These are phyloP conservation scores for Zaprionus nigranus DNA, from an alignment of 1,140 invertebrate genomes.

Conservation along the genomic window DNA sequence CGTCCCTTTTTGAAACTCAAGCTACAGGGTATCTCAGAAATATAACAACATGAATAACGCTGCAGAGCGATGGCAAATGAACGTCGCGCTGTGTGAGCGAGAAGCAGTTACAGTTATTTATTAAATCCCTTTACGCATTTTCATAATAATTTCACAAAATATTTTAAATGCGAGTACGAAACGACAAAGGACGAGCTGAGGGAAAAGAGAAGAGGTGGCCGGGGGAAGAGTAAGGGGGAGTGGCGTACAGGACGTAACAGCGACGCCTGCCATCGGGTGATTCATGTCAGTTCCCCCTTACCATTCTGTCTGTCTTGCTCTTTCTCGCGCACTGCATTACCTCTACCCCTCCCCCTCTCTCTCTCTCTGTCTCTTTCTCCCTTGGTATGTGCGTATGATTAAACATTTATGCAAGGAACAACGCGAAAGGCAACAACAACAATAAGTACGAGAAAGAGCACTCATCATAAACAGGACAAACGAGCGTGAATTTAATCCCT, in stretches of 20 bases:
- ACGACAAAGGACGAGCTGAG: constrained; percentile 21
- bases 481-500: constrained; percentile 79
- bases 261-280: constrained; percentile 64
- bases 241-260: constrained; percentile 17
- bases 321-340: not conserved
- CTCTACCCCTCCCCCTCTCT: not conserved
- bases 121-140: constrained; percentile 84
- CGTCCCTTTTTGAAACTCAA: not conserved
- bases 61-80: constrained; percentile 66
- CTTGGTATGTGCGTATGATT: constrained; percentile 58
- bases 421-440: constrained; percentile 15
- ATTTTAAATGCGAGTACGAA: constrained; percentile 71
- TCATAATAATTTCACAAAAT: constrained; percentile 83
- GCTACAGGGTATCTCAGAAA: constrained; percentile 1
- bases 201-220: constrained; percentile 4
- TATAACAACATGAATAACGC: constrained; percentile 71
- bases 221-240: not conserved
- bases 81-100: constrained; percentile 49
- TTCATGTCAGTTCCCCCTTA: constrained; percentile 61
- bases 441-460: constrained; percentile 42
- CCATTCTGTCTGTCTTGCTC: constrained; percentile 15
- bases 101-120: constrained; percentile 84
- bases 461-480: constrained; percentile 78
- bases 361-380: not conserved
- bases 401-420: constrained; percentile 69